Evolutionary conservation across 2,888 invertebrate genomes (phyloP), one percentile per base, ranked within the genome.

Genomic region (Eudiplozoon nipponicum): DNA sequence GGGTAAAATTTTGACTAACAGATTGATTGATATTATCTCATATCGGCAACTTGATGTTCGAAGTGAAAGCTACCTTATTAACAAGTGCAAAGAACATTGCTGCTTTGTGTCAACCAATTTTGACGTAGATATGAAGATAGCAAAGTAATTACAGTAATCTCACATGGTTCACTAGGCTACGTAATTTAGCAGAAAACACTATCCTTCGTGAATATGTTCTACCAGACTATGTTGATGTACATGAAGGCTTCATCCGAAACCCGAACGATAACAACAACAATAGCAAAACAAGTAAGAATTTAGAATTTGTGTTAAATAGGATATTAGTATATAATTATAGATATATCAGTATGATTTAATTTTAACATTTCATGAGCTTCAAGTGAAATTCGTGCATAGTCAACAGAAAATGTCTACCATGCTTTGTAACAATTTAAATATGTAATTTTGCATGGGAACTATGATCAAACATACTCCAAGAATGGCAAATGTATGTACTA

Each of bases 21-120:
- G 90, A 59, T 62, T 98, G 34, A 98, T 94, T 57, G 94, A 94
- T 59, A 69, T 86, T 13, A 70, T 90, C 48, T 90, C 90, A 0
- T 98, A 94, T 57, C 64, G 72, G 29, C 86, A 90, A 54, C 60
- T 90, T 33, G 78, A 94, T 63, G 84, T 98, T 0, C 80, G 86
- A 78, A 86, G 90, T 54, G 94, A 94, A 59, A 81, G 84, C 0
- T 81, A 75, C 60, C 81, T 94, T 0, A 78, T 94, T 34, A 94
- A 94, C 60, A 86, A 94, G 61, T 74, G 73, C 1, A 98, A 98
- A 57, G 94, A 98, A 60, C 90, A 94, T 55, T 70, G 74, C 0
- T 90, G 90, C 55, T 94, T 70, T 62, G 78, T 90, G 0, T 72
- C 84, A 0, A 64, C 68, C 47, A 65, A 86, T 53, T 78, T 81